Evolutionary conservation across 2,888 invertebrate species (phyloP), one percentile per base, ranked within the genome.

Genomic region (Chamaedrilus cognettii): DNA sequence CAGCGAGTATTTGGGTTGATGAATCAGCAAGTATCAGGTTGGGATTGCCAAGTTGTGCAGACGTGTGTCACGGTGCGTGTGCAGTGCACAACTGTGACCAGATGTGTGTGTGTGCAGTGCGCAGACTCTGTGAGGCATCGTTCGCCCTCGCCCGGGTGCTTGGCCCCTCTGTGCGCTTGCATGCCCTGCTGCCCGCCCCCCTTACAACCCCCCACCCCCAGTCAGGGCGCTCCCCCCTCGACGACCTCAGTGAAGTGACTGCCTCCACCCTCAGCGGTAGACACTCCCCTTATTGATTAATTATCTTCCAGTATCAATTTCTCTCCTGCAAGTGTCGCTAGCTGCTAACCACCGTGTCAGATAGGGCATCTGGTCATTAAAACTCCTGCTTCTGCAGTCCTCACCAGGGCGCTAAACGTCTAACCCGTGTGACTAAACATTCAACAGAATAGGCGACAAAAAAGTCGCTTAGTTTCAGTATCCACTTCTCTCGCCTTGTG

Each of bases 41-140:
- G 7, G 7, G 42, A 11, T 11, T 42, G 19, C 19, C 11, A 11
- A 15, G 7, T 15, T 55, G 23, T 55, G 55, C 7, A 23, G 7
- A 26, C 23, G 55, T 55, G 23, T 55, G 55, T 55, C n/a, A 7
- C 7, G 7, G 55, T 55, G 55, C 11, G 23, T 23, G 11, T 26
- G 55, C 7, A 26, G 55, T 55, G 55, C 7, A 23, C 7, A 26
- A 15, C 15, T 26, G 23, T 15, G 55, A 7, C 5, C 7, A 11
- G 23, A 32, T 30, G 11, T 58, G 30, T 58, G 58, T 57, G 57
- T 55, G 73, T 76, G 15, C 75, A 87, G 87, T 87, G 61, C 80
- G 79, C 62, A 85, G 85, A 75, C 87, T 92, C 58, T 90, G 91
- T 15, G 84, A 86, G 19, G 89, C 90, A 1, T 91, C 91, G 2